phyloP scores from a whole-genome alignment of 2,113 vertebrate species.

The Oenanthe melanoleuca region DNA sequence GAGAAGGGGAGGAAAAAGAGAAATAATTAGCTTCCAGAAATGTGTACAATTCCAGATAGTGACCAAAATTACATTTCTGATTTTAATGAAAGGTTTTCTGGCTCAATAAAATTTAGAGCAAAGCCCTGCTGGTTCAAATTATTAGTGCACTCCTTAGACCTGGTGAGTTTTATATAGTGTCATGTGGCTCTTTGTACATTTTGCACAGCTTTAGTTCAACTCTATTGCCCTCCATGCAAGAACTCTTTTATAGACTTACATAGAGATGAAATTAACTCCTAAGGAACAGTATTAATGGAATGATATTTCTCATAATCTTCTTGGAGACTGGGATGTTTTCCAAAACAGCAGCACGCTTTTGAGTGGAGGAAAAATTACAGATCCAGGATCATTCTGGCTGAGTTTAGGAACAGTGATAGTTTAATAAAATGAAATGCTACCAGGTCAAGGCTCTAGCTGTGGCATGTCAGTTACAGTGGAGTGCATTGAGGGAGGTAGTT shows the following conservation, averaged over 20 bases:
- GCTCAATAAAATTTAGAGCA: constrained; percentile 62
- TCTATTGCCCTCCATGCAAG: constrained; percentile 57
- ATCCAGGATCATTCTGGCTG: not conserved
- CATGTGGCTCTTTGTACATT: constrained; percentile 58
- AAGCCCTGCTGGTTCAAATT: constrained; percentile 64
- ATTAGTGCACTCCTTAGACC: constrained; percentile 51
- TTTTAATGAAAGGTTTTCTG: constrained; percentile 58
- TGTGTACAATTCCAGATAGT: constrained; percentile 38
- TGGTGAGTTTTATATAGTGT: constrained; percentile 62
- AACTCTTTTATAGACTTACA: constrained; percentile 54
- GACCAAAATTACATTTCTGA: constrained; percentile 48
- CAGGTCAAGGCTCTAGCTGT: not conserved
- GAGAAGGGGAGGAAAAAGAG: not conserved
- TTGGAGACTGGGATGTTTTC: constrained; percentile 34
- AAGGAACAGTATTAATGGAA: constrained; percentile 48
- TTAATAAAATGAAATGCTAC: not conserved
- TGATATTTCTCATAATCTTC: constrained; percentile 44
- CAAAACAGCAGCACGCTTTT: constrained; percentile 43
- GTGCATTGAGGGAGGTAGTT: not conserved
- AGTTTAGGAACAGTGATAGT: constrained; percentile 27
- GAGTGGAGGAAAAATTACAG: constrained; percentile 23
- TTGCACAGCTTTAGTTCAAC: constrained; percentile 65
- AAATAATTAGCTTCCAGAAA: constrained; percentile 44
- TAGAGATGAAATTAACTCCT: constrained; percentile 60
- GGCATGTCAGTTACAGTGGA: not conserved